These are phyloP conservation scores for Drosophila flavopinicola DNA, from an alignment of 2,888 invertebrate species.

Conservation along the genomic window DNA sequence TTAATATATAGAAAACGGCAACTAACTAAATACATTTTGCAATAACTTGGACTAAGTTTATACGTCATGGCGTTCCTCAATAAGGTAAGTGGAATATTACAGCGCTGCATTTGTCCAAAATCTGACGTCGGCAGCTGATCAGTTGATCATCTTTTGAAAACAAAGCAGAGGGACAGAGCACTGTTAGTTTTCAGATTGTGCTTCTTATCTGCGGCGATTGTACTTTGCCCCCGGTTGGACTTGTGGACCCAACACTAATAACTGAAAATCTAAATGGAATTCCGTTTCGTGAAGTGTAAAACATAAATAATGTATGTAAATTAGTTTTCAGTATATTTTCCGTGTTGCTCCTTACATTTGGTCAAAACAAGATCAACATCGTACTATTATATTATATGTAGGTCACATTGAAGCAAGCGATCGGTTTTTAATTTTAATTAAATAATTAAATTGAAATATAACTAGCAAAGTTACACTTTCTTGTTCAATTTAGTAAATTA, in stretches of 20 bases:
- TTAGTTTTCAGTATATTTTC: too few species aligned
- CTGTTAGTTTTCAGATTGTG: slow-evolving; percentile 17
- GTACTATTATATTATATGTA: too few species aligned
- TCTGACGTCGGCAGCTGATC: slow-evolving; percentile 42
- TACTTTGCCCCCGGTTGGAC: slow-evolving; percentile 69
- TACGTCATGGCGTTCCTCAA: slow-evolving; percentile 73
- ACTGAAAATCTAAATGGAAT: slow-evolving; percentile 23
- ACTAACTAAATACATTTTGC: slow-evolving; percentile 13
- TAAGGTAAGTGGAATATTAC: slow-evolving; percentile 52
- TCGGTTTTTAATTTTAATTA: too few species aligned
- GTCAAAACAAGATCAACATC: too few species aligned
- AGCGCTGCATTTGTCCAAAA: background rate
- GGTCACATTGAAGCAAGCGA: too few species aligned
- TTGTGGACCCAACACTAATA: slow-evolving; percentile 32
- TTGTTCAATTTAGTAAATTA: too few species aligned
- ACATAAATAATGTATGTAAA: too few species aligned
- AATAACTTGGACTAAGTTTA: slow-evolving; percentile 18
- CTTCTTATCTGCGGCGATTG: slow-evolving; percentile 52
- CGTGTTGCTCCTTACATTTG: too few species aligned
- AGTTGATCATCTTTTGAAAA: slow-evolving; percentile 54
- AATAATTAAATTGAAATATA: too few species aligned
- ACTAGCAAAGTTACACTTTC: too few species aligned
- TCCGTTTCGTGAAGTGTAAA: too few species aligned
- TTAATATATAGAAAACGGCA: slow-evolving; percentile 8
- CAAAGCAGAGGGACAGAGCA: slow-evolving; percentile 11